Evolutionary conservation across 2,797 vertebrate genomes (phyloP), one percentile per base, ranked within the genome.

Genomic region (Natrix natrix): DNA sequence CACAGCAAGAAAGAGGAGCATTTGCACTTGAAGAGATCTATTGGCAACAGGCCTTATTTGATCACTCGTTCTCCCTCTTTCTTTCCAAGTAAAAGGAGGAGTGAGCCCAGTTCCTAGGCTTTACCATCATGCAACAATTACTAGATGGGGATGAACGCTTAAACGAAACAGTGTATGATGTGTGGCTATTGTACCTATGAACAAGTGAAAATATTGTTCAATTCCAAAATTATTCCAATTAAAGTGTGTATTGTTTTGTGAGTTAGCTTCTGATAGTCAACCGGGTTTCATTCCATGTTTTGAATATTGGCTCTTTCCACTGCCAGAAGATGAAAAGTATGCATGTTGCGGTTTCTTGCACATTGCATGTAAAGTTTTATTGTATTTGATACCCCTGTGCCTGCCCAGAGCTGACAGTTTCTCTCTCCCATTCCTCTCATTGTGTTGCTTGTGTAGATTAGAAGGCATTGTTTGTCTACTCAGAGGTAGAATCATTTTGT

Each of bases 401-500:
- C 97, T 96, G 95, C 94, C 89, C 52, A 28, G 86, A 93, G 90
- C 89, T 97, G 74, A 95, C 95, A 92, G 88, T 94, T 96, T 95
- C 89, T 60, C 57, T 90, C 60, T 7, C 48, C 26, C 24, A 91
- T 90, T 69, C 20, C 92, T 93, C 94, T 94, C 92, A 83, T 91
- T 94, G 91, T 88, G 92, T 92, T 91, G 12, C 94, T 94, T 95
- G 88, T 54, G 88, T 0, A 92, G 92, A 93, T 94, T 95, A 95
- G 92, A 97, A 95, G 95, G 93, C 95, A 14, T 92, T 66, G 94
- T 96, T 95, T 94, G 92, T 96, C 95, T 94, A 95, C 59, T 83
- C 90, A 95, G 87, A 54, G 91, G 95, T 95, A 96, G 94, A 95
- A 96, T 95, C 94, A 95, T 94, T 96, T 95, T 92, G 93, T 97